phyloP scores from a whole-genome alignment of 2,888 invertebrate species.

The Melanostoma mellinum region DNA sequence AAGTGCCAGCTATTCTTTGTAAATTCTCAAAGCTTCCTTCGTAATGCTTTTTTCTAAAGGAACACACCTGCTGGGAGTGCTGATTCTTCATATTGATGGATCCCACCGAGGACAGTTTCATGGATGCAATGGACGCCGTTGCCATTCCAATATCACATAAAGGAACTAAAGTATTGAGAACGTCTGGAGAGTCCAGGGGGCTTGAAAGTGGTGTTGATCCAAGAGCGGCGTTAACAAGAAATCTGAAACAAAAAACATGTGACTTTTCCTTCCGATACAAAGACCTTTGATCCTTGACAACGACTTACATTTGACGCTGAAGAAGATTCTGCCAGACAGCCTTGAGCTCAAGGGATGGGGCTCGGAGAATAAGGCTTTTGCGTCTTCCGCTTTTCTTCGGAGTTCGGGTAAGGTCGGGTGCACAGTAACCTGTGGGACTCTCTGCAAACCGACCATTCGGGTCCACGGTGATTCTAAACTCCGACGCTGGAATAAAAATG shows the following conservation, averaged over 20 bases:
- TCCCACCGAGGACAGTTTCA: conserved; percentile 82
- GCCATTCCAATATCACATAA: conserved; percentile 81
- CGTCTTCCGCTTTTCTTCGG: conserved; percentile 86
- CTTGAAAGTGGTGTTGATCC: conserved; percentile 90
- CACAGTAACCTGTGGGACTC: conserved; percentile 89
- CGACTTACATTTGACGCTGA: conserved; percentile 91
- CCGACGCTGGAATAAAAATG: conserved; percentile 85
- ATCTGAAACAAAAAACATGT: conserved; percentile 84
- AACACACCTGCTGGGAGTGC: conserved; percentile 82
- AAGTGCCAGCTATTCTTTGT: conserved; percentile 80
- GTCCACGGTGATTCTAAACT: conserved; percentile 90
- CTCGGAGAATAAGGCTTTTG: conserved; percentile 88
- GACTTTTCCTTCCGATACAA: too few species aligned
- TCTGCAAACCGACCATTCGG: conserved; percentile 86
- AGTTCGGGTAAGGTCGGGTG: conserved; percentile 85
- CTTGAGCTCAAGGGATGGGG: conserved; percentile 92
- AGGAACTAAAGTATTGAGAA: conserved; percentile 82
- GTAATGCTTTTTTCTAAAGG: conserved; percentile 81
- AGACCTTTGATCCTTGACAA: too few species aligned
- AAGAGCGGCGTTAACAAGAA: conserved; percentile 90
- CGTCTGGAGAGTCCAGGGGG: conserved; percentile 92
- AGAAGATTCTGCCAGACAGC: conserved; percentile 95
- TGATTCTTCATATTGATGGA: conserved; percentile 80
- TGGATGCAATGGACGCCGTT: conserved; percentile 81
- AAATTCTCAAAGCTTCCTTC: conserved; percentile 81